phyloP scores from a whole-genome alignment of 1,140 invertebrate species.

The Hirudo medicinalis region DNA sequence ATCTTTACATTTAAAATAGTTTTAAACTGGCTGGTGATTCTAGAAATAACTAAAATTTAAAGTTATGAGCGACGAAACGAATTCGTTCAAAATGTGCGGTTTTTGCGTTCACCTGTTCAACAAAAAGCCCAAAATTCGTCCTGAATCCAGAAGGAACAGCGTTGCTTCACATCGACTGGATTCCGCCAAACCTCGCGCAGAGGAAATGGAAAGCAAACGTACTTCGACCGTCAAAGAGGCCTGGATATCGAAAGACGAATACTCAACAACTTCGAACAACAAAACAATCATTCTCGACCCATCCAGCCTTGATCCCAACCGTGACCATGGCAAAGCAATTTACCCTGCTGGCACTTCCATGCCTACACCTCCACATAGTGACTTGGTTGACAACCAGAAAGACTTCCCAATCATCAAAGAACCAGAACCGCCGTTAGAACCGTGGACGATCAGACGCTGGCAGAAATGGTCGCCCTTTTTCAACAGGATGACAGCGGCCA shows the following conservation, averaged over 20 bases:
- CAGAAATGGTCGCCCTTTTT: slow-evolving; percentile 6
- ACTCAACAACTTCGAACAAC: not conserved
- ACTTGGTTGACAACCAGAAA: not conserved
- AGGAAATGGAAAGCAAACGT: too few relatives aligned
- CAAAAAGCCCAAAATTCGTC: not conserved
- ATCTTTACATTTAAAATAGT: too few relatives aligned
- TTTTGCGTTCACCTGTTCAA: not conserved
- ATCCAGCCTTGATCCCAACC: not conserved
- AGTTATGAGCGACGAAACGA: not conserved
- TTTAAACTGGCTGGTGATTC: too few relatives aligned
- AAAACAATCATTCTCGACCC: not conserved
- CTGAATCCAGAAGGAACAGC: not conserved
- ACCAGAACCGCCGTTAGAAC: not conserved
- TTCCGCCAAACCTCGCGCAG: not conserved
- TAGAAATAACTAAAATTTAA: too few relatives aligned
- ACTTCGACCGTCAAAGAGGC: not conserved
- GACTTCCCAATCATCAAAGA: not conserved
- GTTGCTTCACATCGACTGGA: not conserved
- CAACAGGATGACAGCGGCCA: slow-evolving; percentile 4
- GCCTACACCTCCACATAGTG: not conserved
- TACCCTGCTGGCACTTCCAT: not conserved
- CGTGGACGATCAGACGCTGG: not conserved
- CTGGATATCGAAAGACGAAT: not conserved
- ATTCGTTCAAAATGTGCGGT: not conserved
- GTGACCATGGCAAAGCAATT: not conserved